Evolutionary conservation across 2,113 vertebrate species (phyloP).

Genomic region (Podarcis cretensis): DNA sequence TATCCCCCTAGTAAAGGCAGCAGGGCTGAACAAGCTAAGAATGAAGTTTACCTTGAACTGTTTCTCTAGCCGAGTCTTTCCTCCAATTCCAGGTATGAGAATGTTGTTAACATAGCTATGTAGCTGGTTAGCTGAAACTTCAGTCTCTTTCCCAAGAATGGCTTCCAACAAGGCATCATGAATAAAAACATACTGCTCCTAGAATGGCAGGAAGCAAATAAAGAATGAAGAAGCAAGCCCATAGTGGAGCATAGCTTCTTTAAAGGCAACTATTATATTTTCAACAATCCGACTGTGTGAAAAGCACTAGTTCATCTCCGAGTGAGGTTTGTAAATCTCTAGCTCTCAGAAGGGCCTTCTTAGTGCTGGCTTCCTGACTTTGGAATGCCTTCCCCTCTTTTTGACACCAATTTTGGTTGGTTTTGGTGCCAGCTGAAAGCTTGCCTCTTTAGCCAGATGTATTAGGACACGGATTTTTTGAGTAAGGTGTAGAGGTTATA

Average conservation of each 20-base stretch:
- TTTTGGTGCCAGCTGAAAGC: too few relatives aligned
- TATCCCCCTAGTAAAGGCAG: conserved; percentile 2
- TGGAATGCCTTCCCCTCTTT: too few relatives aligned
- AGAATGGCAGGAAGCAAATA: conserved; percentile 41
- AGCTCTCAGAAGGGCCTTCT: too few relatives aligned
- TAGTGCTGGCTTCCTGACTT: too few relatives aligned
- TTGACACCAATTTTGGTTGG: too few relatives aligned
- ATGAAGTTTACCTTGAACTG: conserved; percentile 87
- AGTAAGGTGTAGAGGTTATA: too few relatives aligned
- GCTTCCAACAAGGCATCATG: conserved; percentile 96
- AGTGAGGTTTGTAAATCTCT: too few relatives aligned
- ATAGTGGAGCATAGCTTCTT: conserved; percentile 9
- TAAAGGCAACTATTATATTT: conserved; percentile 22
- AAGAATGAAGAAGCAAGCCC: not conserved
- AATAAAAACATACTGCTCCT: conserved; percentile 98
- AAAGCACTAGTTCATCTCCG: not conserved
- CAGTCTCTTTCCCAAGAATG: conserved; percentile 91
- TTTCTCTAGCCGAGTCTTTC: conserved; percentile 88
- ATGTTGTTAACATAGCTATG: conserved; percentile 92
- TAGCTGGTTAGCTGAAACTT: conserved; percentile 87
- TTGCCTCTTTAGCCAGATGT: too few relatives aligned
- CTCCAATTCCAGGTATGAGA: conserved; percentile 86
- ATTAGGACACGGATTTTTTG: too few relatives aligned
- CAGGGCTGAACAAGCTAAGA: not conserved
- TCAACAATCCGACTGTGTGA: conserved; percentile 20